Evolutionary conservation across 2,888 invertebrate genomes (phyloP).

Genomic region (Hesperia comma): DNA sequence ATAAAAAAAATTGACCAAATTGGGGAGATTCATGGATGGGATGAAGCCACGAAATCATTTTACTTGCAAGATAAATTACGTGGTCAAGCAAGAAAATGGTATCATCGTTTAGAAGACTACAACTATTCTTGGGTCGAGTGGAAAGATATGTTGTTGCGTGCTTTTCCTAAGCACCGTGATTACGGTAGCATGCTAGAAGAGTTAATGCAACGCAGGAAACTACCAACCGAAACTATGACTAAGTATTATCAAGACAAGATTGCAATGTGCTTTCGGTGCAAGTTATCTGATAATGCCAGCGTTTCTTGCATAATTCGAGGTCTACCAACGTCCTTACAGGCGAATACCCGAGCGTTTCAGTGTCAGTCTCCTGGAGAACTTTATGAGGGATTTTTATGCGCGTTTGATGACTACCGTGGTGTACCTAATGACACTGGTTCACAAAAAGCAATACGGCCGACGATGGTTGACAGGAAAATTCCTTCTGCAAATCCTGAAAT

Average conservation of each 20-base stretch:
- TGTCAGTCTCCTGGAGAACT: constrained; percentile 44
- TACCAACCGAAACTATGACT: constrained; percentile 44
- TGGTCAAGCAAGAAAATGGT: constrained; percentile 48
- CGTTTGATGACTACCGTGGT: no score
- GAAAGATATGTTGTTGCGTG: constrained; percentile 45
- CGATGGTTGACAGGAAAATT: no score
- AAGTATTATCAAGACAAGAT: constrained; percentile 48
- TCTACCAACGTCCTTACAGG: constrained; percentile 26
- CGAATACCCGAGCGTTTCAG: constrained; percentile 46
- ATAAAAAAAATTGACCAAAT: constrained; percentile 43
- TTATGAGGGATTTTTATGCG: no score
- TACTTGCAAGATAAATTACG: constrained; percentile 44
- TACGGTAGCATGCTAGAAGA: constrained; percentile 44
- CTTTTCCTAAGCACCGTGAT: constrained; percentile 47
- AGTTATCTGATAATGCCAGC: constrained; percentile 35
- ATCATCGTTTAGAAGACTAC: constrained; percentile 46
- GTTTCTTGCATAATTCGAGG: constrained; percentile 39
- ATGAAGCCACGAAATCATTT: constrained; percentile 43
- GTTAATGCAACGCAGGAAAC: constrained; percentile 44
- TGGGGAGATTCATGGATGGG: constrained; percentile 45
- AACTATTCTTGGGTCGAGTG: constrained; percentile 47
- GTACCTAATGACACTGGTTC: no score
- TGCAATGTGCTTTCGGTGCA: constrained; percentile 38
- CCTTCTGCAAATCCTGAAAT: constrained; percentile 17
- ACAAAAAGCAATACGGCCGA: no score